Evolutionary conservation across 1,140 invertebrate genomes (phyloP).

Genomic region (Agrypnia vestita): DNA sequence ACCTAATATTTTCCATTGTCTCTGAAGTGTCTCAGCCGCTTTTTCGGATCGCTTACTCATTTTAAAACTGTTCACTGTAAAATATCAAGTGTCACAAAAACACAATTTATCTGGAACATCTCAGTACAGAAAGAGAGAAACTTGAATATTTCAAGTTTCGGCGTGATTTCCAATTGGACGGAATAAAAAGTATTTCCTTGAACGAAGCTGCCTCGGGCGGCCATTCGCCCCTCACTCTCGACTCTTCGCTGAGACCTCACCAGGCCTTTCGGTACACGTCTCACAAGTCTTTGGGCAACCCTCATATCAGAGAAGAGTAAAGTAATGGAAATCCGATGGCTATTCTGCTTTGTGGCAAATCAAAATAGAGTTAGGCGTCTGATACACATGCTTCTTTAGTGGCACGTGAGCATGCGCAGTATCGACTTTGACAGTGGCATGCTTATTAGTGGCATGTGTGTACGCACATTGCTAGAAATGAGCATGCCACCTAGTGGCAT

Average conservation of each 20-base stretch:
- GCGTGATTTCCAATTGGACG: conserved; percentile 36
- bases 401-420: too few relatives aligned
- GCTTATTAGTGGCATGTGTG: too few relatives aligned
- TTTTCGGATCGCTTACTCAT: background rate
- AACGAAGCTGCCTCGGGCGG: conserved; percentile 20
- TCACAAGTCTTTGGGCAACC: background rate
- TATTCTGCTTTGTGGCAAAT: too few relatives aligned
- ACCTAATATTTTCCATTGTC: too few relatives aligned
- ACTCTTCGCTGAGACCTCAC: background rate
- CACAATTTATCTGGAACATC: conserved; percentile 16
- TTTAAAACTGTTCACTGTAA: conserved; percentile 8
- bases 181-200: conserved; percentile 34
- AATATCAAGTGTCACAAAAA: conserved; percentile 15
- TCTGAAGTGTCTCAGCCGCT: too few relatives aligned
- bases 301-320: background rate
- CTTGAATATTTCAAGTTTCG: conserved; percentile 33
- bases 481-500: too few relatives aligned
- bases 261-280: conserved; percentile 3
- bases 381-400: too few relatives aligned
- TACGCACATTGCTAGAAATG: too few relatives aligned
- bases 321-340: too few relatives aligned
- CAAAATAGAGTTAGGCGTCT: too few relatives aligned
- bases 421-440: too few relatives aligned
- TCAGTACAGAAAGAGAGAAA: conserved; percentile 9
- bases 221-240: conserved; percentile 1